Evolutionary conservation across 2,113 vertebrate genomes (phyloP), one percentile per base, ranked within the genome.

Genomic region (Aptenodytes forsteri): DNA sequence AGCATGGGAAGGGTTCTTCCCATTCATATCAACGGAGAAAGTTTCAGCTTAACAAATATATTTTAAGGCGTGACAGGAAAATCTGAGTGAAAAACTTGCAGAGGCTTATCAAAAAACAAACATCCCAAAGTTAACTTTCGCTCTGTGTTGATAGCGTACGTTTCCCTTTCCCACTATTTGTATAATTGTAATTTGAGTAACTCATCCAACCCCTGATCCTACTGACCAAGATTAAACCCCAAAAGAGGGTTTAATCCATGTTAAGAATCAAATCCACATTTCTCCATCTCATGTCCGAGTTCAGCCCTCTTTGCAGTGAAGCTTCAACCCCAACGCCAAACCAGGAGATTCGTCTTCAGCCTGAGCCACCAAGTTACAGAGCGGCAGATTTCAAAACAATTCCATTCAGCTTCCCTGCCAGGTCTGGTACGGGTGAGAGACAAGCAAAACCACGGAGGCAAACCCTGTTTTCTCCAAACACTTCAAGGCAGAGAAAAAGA

Each of bases 81-180:
- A 87, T 59, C 22, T 26, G 55, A 83, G 40, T 47, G 64, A 52
- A 95, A 54, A 83, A 65, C 42, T 70, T 77, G 81, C 27, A 30
- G 30, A 56, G 65, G 61, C 85, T 97, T 90, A 91, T 97, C 83
- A 93, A 78, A 93, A 70, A 54, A 0, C 62, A 95, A 96, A 96
- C 32, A 93, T 10, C 9, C 29, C 26, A 36, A 78, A 27, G 73
- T 69, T 69, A 89, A 54, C 83, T 93, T 73, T 55, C 0, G 0
- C 59, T 94, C 36, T 65, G 54, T 70, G 89, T n/a, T 87, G 83
- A 58, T n/a, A 72, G 36, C 9, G 5, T 36, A 47, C 38, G 26
- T 82, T 95, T 96, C 71, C 32, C 25, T 91, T 96, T 85, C 76
- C 49, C 66, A 46, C 29, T 73, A 50, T 85, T 89, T 84, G 58